Conservation (phyloP, 2,888 invertebrate genomes). For the Brachynemurus nebulosus region DNA sequence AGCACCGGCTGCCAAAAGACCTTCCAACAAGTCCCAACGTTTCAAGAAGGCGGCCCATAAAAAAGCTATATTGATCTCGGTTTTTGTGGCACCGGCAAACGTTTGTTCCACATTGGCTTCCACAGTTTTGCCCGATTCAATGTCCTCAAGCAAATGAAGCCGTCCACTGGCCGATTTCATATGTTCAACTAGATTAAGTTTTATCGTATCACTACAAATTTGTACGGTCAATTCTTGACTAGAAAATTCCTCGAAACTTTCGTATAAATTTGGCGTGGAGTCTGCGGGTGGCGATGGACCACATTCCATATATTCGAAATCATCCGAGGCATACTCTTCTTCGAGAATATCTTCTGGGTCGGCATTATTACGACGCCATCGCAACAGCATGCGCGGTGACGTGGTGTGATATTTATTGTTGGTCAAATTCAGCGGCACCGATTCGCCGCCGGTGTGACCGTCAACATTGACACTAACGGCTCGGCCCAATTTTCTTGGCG, state of each 20-base stretch:
- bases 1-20: slow-evolving; percentile 50
- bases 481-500: slow-evolving; percentile 28
- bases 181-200: slow-evolving; percentile 59
- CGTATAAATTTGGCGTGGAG: slow-evolving; percentile 67
- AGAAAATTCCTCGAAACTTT: slow-evolving; percentile 55
- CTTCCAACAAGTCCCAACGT: slow-evolving; percentile 48
- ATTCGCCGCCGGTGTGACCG: slow-evolving; percentile 29
- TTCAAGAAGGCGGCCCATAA: slow-evolving; percentile 64
- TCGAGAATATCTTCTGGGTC: slow-evolving; percentile 39
- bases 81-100: slow-evolving; percentile 42
- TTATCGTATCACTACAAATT: slow-evolving; percentile 58
- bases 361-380: slow-evolving; percentile 25
- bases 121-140: slow-evolving; percentile 52
- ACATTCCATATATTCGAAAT: slow-evolving; percentile 65
- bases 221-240: slow-evolving; percentile 55
- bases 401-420: slow-evolving; percentile 11
- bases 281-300: slow-evolving; percentile 69
- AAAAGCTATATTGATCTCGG: slow-evolving; percentile 56
- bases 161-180: slow-evolving; percentile 54
- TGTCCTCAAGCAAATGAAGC: slow-evolving; percentile 53
- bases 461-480: slow-evolving; percentile 33
- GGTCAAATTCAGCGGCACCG: slow-evolving; percentile 28
- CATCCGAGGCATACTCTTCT: slow-evolving; percentile 51
- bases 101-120: slow-evolving; percentile 39
- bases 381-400: slow-evolving; percentile 7